phyloP scores from a whole-genome alignment of 2,888 invertebrate genomes.

The Dynastes hyllus region DNA sequence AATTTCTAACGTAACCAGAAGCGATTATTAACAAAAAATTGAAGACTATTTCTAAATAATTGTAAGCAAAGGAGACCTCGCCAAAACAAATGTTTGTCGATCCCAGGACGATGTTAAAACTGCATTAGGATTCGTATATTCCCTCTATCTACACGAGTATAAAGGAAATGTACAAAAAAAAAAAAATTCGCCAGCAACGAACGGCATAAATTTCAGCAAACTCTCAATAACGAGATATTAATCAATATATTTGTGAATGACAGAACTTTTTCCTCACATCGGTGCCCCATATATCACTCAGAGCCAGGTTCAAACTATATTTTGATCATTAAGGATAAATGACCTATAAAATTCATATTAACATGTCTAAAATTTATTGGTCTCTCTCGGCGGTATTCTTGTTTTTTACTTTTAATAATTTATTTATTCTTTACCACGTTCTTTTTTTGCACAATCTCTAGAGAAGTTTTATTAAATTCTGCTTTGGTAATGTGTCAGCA shows the following conservation, averaged over 20 bases:
- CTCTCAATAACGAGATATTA: constrained; percentile 46
- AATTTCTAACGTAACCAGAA: too few relatives aligned
- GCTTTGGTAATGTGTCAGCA: background rate
- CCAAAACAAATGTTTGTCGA: too few relatives aligned
- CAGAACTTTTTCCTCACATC: constrained; percentile 37
- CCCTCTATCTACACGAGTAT: background rate
- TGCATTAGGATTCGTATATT: constrained; percentile 25
- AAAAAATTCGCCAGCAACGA: constrained; percentile 28
- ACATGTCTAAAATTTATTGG: constrained; percentile 36
- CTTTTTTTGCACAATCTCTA: background rate
- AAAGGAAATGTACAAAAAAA: constrained; percentile 11
- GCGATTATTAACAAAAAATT: too few relatives aligned
- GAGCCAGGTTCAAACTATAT: constrained; percentile 43
- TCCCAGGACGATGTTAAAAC: background rate
- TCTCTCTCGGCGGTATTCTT: background rate
- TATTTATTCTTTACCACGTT: constrained; percentile 2
- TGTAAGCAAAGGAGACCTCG: too few relatives aligned
- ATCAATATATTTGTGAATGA: constrained; percentile 48
- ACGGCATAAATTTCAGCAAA: constrained; percentile 42
- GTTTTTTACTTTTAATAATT: constrained; percentile 17
- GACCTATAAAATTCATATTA: constrained; percentile 43
- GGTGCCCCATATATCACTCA: constrained; percentile 40
- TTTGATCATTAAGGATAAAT: constrained; percentile 44
- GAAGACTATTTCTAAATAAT: too few relatives aligned
- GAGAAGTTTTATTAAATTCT: constrained; percentile 4